Conservation (phyloP, 2,888 invertebrate species). For the Coecobrya sp. region DNA sequence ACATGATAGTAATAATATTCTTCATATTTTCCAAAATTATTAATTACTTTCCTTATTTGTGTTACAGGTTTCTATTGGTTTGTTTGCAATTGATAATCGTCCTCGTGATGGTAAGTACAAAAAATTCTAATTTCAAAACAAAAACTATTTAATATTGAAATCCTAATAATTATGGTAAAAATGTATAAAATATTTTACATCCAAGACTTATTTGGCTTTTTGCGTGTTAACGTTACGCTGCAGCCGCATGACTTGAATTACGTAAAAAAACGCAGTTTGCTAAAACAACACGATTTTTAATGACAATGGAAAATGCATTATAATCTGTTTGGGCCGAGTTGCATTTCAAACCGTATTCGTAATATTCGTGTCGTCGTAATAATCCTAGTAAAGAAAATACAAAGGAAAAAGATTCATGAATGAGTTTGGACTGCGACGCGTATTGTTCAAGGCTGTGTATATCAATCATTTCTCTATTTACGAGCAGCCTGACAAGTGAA, state of each 20-base stretch:
- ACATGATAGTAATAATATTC: no score
- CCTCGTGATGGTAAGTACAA: constrained; percentile 86
- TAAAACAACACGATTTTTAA: background rate
- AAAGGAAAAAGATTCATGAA: background rate
- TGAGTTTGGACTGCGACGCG: constrained; percentile 1
- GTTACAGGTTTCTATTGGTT: constrained; percentile 86
- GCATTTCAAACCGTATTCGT: constrained; percentile 2
- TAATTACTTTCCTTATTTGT: constrained; percentile 70
- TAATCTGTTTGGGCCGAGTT: background rate
- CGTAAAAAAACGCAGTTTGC: no score
- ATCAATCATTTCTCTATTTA: constrained; percentile 69
- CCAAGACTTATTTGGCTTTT: background rate
- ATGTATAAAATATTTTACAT: background rate
- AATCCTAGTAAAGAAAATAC: background rate
- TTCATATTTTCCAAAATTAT: background rate
- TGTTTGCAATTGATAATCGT: constrained; percentile 87
- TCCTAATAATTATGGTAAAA: constrained; percentile 32
- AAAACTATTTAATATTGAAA: background rate
- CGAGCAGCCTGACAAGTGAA: constrained; percentile 66
- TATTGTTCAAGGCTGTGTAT: constrained; percentile 56
- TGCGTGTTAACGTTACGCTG: background rate
- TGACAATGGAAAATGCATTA: background rate
- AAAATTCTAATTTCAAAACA: constrained; percentile 24
- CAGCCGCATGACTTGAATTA: no score
- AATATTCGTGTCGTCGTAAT: background rate